Evolutionary conservation across 2,888 invertebrate species (phyloP), one percentile per base, ranked within the genome.

Genomic region (Drosophila subquinaria): DNA sequence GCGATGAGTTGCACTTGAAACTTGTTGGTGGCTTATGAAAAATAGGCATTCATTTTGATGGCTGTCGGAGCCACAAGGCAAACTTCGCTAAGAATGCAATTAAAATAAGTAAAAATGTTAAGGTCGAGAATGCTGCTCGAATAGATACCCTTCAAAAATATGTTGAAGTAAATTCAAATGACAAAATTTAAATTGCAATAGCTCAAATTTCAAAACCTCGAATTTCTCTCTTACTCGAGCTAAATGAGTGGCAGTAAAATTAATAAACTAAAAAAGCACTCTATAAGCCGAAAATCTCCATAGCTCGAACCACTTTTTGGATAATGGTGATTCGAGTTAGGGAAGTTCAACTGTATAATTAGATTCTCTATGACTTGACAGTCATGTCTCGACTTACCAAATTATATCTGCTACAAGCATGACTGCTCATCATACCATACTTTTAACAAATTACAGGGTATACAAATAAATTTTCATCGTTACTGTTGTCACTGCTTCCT

Each of bases 1-100:
- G 17, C 15, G 11, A 27, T 20, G 40, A 30, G 30, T 11, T 71
- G 63, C 64, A 71, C 55, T 51, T 13, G 15, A 70, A 56, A 56
- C 38, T 53, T 48, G 48, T 36, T 61, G 30, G 43, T 53, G 48
- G 20, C 40, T 23, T 13, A 20, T 36, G 36, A 42, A 66, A 52
- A 30, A 48, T 60, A 43, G 69, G 3, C 15, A 17, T 64, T 43
- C 20, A 57, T 47, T 50, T 72, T 77, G 20, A 47, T 53, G 55
- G n/a, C 30, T 45, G 30, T 15, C 27, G 17, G 17, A 42, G 23
- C 65, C 55, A 17, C 56, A 43, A 30, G 35, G 62, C 11, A 23
- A 47, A 59, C 47, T 38, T 36, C 9, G 40, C 43, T 64, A 51
- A 68, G 48, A 75, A 65, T 79, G 71, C 80, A 77, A 77, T 77